phyloP scores from a whole-genome alignment of 1,140 invertebrate species.

The Eubasilissa regina region DNA sequence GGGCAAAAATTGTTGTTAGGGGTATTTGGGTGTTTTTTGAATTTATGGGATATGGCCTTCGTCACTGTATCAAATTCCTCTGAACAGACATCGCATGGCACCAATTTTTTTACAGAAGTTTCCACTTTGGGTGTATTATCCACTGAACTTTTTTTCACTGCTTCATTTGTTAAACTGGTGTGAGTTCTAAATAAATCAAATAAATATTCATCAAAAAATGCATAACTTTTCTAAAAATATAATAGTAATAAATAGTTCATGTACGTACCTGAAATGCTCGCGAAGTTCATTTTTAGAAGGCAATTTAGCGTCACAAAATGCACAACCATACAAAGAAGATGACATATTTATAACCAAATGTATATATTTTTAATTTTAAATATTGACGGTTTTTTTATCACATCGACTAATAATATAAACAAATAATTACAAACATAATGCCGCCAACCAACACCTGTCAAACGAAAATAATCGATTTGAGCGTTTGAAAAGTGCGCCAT shows the following conservation, averaged over 20 bases:
- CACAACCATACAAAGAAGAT: slow-evolving; percentile 58
- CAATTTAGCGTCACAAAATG: slow-evolving; percentile 68
- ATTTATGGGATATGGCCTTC: slow-evolving; percentile 79
- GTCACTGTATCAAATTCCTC: slow-evolving; percentile 76
- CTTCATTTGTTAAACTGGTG: neutral
- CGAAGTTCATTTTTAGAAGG: slow-evolving; percentile 66
- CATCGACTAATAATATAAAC: slow-evolving; percentile 1
- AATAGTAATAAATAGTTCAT: neutral
- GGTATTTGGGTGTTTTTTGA: slow-evolving; percentile 77
- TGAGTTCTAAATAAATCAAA: slow-evolving; percentile 21
- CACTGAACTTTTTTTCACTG: neutral
- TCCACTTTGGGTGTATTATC: neutral
- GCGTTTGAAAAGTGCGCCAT: slow-evolving; percentile 51
- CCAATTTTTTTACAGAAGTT: neutral
- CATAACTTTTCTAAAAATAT: neutral
- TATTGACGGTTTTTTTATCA: neutral
- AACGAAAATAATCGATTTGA: slow-evolving; percentile 46
- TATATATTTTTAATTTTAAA: neutral
- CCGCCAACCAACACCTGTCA: slow-evolving; percentile 35
- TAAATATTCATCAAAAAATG: neutral
- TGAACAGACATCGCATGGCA: slow-evolving; percentile 75
- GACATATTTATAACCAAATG: slow-evolving; percentile 1
- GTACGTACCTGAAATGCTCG: slow-evolving; percentile 69
- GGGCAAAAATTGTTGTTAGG: slow-evolving; percentile 78
- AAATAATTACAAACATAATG: slow-evolving; percentile 23